Base-by-base conservation (phyloP, 2,888 invertebrate species). In the Parnassius apollo region DNA sequence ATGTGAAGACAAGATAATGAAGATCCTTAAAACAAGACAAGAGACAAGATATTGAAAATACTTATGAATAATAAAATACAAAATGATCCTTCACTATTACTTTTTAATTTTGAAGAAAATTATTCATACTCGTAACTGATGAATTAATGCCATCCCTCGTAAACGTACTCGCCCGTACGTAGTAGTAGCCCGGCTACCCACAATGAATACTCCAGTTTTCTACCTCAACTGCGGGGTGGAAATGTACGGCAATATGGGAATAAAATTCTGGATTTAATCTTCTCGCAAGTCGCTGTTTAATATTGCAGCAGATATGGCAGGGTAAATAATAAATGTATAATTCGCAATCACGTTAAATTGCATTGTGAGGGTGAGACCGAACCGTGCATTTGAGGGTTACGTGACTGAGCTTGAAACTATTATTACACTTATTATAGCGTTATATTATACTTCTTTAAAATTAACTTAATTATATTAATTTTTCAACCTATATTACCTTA, bases 241-340 rank as follows among this genome's bases (percentile, higher is more conserved):
- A 87, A 85, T 77, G 78, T 84, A 82, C 84, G 75, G 85, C 82
- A 86, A 85, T 88, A 88, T 87, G 82, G 84, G 85, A 87, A 88
- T 88, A 88, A 89, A 90, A 88, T 85, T 84, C 88, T 75, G 85
- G 86, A 86, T 88, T 91, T 89, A 90, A 90, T 90, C 89, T 90
- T 82, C 82, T 81, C 80, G 80, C 85, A 85, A 88, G 86, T 86
- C 81, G 78, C 81, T 82, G 82, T 86, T 91, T 89, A 91, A 89
- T 90, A 87, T 90, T 86, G 82, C 83, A 84, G 79, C 80, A 83
- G 86, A 88, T 88, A 88, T 86, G 82, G 86, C 81, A 78, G 78
- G 76, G 81, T 87, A 82, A 89, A 91, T 91, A 89, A 86, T 89
- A 87, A 86, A 90, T 90, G 82, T 79, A 79, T 84, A 77, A 78